Percentiles rank a stretch among this genome's conserved stretches.
Conservation (phyloP, 2,797 vertebrate genomes). For the Gymnoscopelus microlampas region DNA sequence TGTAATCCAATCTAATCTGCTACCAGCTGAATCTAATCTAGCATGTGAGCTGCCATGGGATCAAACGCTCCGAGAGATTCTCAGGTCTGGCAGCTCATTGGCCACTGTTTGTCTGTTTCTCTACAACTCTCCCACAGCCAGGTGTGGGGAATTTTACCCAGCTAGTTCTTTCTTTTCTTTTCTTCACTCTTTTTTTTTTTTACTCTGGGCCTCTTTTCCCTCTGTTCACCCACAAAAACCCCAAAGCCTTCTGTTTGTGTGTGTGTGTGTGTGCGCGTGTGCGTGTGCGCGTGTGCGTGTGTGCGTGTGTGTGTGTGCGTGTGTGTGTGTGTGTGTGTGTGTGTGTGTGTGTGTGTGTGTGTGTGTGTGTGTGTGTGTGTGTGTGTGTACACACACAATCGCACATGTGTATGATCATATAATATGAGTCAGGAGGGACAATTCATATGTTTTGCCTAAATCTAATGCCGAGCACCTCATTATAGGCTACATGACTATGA, state of each 20-base stretch:
- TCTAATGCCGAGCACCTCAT: too few species aligned
- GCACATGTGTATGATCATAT: not conserved
- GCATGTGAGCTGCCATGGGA: constrained; percentile 30
- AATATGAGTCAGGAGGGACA: too few species aligned
- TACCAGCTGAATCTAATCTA: constrained; percentile 10
- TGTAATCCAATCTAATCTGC: not conserved
- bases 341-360: not conserved
- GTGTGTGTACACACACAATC: too few species aligned
- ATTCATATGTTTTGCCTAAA: too few species aligned
- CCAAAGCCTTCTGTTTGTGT: not conserved
- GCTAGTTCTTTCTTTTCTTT: not conserved
- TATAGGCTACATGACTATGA: too few species aligned
- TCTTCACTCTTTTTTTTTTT: not conserved
- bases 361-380: not conserved
- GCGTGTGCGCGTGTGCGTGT: not conserved
- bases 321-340: constrained; percentile 6
- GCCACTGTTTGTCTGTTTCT: constrained; percentile 14
- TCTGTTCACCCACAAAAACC: constrained; percentile 34
- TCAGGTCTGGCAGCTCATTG: constrained; percentile 11
- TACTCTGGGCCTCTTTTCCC: not conserved
- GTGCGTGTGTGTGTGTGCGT: constrained; percentile 1
- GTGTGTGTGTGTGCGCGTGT: constrained; percentile 2
- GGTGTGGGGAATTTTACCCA: constrained; percentile 62
- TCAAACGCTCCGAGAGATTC: constrained; percentile 20
- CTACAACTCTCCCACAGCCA: constrained; percentile 46